Percentiles rank a stretch among this genome's conserved stretches.
phyloP scores from a whole-genome alignment of 2,888 invertebrate genomes.

The Pemphredon lugubris region DNA sequence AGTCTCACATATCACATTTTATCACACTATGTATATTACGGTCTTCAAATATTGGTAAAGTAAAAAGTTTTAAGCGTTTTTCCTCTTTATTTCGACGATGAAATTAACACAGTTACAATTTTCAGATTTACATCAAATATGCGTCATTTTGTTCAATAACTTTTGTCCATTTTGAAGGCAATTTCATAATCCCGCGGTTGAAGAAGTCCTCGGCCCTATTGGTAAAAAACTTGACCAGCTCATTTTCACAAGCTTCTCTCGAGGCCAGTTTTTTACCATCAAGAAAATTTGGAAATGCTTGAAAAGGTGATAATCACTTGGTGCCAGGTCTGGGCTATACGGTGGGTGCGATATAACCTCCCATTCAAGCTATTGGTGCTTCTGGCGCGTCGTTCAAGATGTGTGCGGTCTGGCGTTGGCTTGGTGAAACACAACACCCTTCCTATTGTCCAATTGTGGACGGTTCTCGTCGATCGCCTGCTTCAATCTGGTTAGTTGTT shows the following conservation, averaged over 20 bases:
- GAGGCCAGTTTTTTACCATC: constrained; percentile 3
- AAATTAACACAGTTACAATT: background rate
- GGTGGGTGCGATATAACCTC: constrained; percentile 25
- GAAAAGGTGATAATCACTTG: background rate
- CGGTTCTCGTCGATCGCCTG: constrained; percentile 52
- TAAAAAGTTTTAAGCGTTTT: too few relatives aligned
- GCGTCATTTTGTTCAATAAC: background rate
- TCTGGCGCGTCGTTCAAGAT: constrained; percentile 9
- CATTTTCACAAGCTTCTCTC: background rate
- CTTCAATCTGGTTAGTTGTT: constrained; percentile 51
- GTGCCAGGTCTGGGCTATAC: constrained; percentile 28
- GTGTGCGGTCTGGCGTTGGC: constrained; percentile 25
- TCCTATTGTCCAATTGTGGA: constrained; percentile 31
- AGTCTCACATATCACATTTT: too few relatives aligned
- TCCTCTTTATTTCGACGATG: too few relatives aligned
- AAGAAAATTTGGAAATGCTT: background rate
- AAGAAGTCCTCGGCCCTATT: background rate
- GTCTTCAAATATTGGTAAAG: too few relatives aligned
- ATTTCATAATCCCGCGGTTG: background rate
- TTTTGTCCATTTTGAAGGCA: background rate
- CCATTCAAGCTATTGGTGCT: constrained; percentile 27
- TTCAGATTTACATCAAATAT: background rate
- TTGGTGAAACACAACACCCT: constrained; percentile 33
- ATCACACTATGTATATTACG: too few relatives aligned
- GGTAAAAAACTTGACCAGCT: background rate